Percentiles rank a stretch among this genome's conserved stretches.
Conservation (phyloP, 2,888 invertebrate genomes). For the Cremastinae sp. region DNA sequence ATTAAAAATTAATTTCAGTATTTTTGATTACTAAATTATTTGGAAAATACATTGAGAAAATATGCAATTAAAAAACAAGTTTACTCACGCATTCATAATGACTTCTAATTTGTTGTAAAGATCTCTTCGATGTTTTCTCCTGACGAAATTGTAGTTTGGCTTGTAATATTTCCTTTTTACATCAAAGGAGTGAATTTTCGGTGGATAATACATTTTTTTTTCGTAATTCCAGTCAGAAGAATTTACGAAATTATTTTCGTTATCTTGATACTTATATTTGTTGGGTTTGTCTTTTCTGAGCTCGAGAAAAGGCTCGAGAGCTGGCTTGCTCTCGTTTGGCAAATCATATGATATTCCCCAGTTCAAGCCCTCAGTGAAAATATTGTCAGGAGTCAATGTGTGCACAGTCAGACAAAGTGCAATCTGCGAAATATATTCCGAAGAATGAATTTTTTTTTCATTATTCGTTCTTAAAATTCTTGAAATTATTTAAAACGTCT, state of each 20-base stretch:
- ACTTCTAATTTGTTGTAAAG: slow-evolving; percentile 86
- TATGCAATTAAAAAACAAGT: neutral
- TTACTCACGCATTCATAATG: slow-evolving; percentile 86
- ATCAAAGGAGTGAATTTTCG: slow-evolving; percentile 19
- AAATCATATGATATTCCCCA: slow-evolving; percentile 86
- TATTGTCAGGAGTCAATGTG: slow-evolving; percentile 77
- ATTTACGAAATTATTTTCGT: slow-evolving; percentile 56
- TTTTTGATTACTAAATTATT: too few relatives aligned
- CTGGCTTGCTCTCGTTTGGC: slow-evolving; percentile 79
- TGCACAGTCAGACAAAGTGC: slow-evolving; percentile 84
- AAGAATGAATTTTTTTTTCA: neutral
- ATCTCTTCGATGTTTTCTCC: slow-evolving; percentile 85
- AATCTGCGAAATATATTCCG: slow-evolving; percentile 68
- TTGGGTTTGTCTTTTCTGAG: slow-evolving; percentile 70
- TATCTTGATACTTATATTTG: slow-evolving; percentile 53
- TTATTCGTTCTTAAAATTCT: neutral
- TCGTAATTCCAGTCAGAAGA: slow-evolving; percentile 63
- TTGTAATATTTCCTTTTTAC: slow-evolving; percentile 71
- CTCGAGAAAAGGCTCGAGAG: slow-evolving; percentile 74
- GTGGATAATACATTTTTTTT: slow-evolving; percentile 64
- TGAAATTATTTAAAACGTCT: neutral
- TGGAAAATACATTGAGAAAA: too few relatives aligned
- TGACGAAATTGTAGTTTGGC: slow-evolving; percentile 77
- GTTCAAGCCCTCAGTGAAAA: slow-evolving; percentile 85
- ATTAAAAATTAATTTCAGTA: too few relatives aligned